Conservation (phyloP, 2,888 invertebrate genomes). For the Aporophyla nigra region DNA sequence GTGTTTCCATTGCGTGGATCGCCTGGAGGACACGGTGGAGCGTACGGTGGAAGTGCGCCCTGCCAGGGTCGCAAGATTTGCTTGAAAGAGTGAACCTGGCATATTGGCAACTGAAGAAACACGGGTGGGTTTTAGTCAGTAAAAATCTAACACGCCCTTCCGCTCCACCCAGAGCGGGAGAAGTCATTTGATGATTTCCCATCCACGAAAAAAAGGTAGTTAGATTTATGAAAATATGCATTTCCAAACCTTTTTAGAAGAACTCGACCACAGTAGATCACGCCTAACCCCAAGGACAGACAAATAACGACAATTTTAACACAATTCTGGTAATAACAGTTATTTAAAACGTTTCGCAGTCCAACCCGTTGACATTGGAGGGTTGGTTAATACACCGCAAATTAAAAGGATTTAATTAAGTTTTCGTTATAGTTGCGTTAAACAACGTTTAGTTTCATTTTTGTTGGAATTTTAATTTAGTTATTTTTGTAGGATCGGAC, state of each 20-base stretch:
- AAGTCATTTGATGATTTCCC: too few species aligned
- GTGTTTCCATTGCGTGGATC: too few species aligned
- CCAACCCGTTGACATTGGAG: slow-evolving; percentile 74
- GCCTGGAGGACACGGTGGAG: too few species aligned
- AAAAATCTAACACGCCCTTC: too few species aligned
- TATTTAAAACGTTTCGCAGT: slow-evolving; percentile 65
- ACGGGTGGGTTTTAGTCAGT: too few species aligned
- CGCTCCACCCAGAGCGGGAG: too few species aligned
- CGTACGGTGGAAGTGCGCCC: too few species aligned
- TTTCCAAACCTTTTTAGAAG: slow-evolving; percentile 38
- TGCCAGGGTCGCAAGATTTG: too few species aligned
- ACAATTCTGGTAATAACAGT: slow-evolving; percentile 74
- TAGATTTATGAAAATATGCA: background rate
- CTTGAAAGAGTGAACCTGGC: too few species aligned
- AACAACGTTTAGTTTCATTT: slow-evolving; percentile 52
- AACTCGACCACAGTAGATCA: slow-evolving; percentile 67
- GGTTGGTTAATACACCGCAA: slow-evolving; percentile 67
- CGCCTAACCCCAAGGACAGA: slow-evolving; percentile 73
- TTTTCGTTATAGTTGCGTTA: slow-evolving; percentile 50
- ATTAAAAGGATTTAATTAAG: slow-evolving; percentile 65
- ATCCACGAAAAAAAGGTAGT: background rate
- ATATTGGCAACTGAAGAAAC: too few species aligned
- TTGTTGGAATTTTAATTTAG: slow-evolving; percentile 42
- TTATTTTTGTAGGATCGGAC: slow-evolving; percentile 22
- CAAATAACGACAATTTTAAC: slow-evolving; percentile 70